phyloP scores from a whole-genome alignment of 23 tunicate species.

The Styela plicata region DNA sequence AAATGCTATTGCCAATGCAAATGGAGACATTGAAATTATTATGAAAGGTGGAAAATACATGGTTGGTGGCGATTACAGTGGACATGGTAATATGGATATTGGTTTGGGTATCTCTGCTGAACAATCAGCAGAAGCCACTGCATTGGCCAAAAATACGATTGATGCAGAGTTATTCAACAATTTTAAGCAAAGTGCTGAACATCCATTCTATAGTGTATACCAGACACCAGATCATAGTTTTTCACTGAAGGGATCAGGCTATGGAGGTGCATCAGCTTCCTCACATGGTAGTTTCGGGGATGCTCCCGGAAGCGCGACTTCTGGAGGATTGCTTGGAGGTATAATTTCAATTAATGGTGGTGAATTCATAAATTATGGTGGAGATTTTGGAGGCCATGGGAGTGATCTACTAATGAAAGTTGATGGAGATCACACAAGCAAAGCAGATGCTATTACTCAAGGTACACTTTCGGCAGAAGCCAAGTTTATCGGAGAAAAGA shows the following conservation, averaged over 20 bases:
- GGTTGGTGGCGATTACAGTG: not conserved
- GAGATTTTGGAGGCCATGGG: no score
- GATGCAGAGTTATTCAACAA: not conserved
- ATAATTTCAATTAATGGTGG: not conserved
- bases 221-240: not conserved
- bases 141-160: not conserved
- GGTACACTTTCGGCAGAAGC: not conserved
- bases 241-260: not conserved
- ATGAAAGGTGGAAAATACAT: not conserved
- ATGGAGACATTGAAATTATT: not conserved
- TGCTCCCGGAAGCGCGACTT: not conserved
- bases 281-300: not conserved
- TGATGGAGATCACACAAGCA: not conserved
- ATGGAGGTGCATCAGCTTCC: not conserved
- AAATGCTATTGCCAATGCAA: not conserved
- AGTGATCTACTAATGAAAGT: no score
- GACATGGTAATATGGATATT: not conserved
- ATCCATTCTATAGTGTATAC: not conserved
- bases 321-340: not conserved
- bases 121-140: not conserved
- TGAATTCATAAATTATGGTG: no score
- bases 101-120: not conserved
- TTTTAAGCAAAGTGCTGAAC: not conserved
- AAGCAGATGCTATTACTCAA: not conserved
- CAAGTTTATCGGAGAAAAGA: constrained; percentile 29